Conservation (phyloP, 2,888 invertebrate species). For the Harpalus rufipes region DNA sequence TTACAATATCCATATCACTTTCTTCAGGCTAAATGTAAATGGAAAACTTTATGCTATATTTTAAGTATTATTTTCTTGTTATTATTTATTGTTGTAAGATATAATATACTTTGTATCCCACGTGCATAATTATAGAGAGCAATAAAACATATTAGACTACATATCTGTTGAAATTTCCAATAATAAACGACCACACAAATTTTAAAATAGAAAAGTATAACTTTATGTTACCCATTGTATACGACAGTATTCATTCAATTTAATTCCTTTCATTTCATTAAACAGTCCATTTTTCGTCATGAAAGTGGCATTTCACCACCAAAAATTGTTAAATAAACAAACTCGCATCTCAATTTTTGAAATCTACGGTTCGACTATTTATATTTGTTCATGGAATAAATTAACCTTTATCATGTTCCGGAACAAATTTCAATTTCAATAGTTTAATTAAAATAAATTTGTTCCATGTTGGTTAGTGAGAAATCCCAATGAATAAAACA, state of each 20-base stretch:
- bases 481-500: too few relatives aligned
- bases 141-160: slow-evolving; percentile 5
- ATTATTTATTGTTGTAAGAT: slow-evolving; percentile 3
- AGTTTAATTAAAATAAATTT: too few relatives aligned
- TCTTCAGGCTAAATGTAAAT: background rate
- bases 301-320: too few relatives aligned
- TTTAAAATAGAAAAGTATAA: slow-evolving; percentile 13
- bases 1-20: too few relatives aligned
- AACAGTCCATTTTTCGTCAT: too few relatives aligned
- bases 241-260: background rate
- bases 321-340: too few relatives aligned
- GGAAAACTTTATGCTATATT: background rate
- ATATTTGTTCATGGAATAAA: too few relatives aligned
- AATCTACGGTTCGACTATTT: too few relatives aligned
- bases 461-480: too few relatives aligned
- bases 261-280: background rate
- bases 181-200: slow-evolving; percentile 18
- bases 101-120: slow-evolving; percentile 16
- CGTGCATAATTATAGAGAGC: slow-evolving; percentile 6
- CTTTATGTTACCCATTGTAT: background rate
- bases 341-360: too few relatives aligned
- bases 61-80: background rate
- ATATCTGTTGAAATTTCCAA: slow-evolving; percentile 29
- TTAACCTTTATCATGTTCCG: too few relatives aligned
- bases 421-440: too few relatives aligned